Evolutionary conservation across 2,797 vertebrate species (phyloP).

Genomic region (Spondyliosoma cantharus): DNA sequence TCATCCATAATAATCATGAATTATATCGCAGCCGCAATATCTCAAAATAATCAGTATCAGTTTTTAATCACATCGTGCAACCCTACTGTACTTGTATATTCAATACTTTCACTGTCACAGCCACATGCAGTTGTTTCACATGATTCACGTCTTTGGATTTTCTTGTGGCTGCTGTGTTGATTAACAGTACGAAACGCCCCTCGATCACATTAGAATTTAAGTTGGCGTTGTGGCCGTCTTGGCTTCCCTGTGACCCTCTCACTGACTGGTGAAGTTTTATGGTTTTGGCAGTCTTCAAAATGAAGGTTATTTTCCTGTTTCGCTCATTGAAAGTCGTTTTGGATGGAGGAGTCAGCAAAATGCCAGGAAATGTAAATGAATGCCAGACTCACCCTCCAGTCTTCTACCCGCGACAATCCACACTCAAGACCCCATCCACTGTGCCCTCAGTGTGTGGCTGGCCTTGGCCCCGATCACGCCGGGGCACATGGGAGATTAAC

Average conservation of each 20-base stretch:
- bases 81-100: background rate
- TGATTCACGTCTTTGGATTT: background rate
- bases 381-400: conserved; percentile 49
- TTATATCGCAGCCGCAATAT: too few relatives aligned
- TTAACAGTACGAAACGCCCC: conserved; percentile 2
- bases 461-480: conserved; percentile 79
- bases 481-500: conserved; percentile 83
- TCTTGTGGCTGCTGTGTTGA: background rate
- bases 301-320: conserved; percentile 44
- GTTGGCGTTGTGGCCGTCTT: background rate
- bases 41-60: too few relatives aligned
- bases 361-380: conserved; percentile 65
- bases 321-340: conserved; percentile 29
- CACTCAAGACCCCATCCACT: conserved; percentile 64
- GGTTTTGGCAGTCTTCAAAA: conserved; percentile 6
- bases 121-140: background rate
- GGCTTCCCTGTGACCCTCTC: conserved; percentile 7
- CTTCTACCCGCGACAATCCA: conserved; percentile 60
- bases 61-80: too few relatives aligned
- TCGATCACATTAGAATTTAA: background rate
- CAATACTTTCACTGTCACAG: conserved; percentile 2
- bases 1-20: too few relatives aligned
- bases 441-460: conserved; percentile 73
- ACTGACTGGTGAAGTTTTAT: conserved; percentile 7
- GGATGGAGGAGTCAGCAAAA: conserved; percentile 35